Evolutionary conservation across 1,140 invertebrate genomes (phyloP).

Genomic region (Babylonia areolata): DNA sequence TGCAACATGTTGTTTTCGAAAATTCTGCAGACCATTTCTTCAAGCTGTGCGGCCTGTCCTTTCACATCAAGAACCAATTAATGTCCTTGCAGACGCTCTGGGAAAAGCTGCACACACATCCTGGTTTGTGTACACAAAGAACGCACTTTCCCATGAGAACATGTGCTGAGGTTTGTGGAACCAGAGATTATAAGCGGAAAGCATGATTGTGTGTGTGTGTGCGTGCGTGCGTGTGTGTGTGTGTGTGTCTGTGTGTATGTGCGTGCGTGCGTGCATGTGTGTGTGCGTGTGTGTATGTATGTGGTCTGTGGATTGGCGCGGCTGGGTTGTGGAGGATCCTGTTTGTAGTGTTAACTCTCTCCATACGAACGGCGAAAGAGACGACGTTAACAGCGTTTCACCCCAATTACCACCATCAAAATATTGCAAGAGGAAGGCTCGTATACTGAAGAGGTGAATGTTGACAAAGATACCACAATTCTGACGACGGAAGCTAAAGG

Average conservation of each 20-base stretch:
- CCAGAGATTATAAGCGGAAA: not conserved
- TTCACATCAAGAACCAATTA: too few species aligned
- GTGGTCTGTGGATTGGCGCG: not conserved
- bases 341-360: too few species aligned
- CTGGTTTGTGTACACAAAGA: not conserved
- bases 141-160: not conserved
- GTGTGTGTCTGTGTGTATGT: not conserved
- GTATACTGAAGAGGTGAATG: too few species aligned
- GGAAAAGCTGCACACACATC: too few species aligned
- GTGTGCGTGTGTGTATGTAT: slow-evolving; percentile 2
- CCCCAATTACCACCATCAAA: too few species aligned
- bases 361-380: too few species aligned
- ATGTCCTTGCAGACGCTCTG: too few species aligned
- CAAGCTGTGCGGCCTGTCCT: not conserved
- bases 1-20: not conserved
- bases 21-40: not conserved
- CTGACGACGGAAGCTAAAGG: too few species aligned
- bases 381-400: too few species aligned
- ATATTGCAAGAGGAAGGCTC: too few species aligned
- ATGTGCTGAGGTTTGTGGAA: not conserved
- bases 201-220: slow-evolving; percentile 17
- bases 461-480: too few species aligned
- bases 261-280: slow-evolving; percentile 1
- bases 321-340: too few species aligned
- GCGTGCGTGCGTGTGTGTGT: not conserved